These are phyloP conservation scores for Aspidoscelis tigris DNA, from an alignment of 2,113 vertebrate species.

Conservation along the genomic window DNA sequence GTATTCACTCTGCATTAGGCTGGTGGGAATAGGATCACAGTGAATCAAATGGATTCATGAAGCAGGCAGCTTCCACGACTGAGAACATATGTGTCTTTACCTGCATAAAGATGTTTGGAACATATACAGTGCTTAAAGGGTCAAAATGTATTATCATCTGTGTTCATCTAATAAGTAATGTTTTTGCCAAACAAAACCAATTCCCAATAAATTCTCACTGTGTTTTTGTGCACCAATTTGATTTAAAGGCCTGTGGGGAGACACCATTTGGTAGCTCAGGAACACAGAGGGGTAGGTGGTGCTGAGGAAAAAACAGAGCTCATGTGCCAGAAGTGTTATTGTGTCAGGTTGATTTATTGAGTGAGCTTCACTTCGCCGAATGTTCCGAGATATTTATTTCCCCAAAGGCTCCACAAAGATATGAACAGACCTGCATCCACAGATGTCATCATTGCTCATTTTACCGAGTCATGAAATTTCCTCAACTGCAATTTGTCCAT, in stretches of 20 bases:
- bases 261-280: slow-evolving; percentile 98
- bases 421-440: slow-evolving; percentile 99
- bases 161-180: slow-evolving; percentile 95
- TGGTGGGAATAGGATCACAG: not conserved
- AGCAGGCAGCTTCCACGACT: slow-evolving; percentile 18
- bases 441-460: slow-evolving; percentile 99
- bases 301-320: slow-evolving; percentile 85
- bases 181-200: slow-evolving; percentile 99
- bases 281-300: slow-evolving; percentile 96
- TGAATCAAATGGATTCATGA: no score
- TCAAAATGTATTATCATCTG: slow-evolving; percentile 93
- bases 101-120: slow-evolving; percentile 70
- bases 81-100: slow-evolving; percentile 38
- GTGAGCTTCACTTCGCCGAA: slow-evolving; percentile 99
- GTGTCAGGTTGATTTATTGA: slow-evolving; percentile 99
- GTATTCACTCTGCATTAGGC: not conserved
- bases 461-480: slow-evolving; percentile 99
- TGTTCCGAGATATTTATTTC: slow-evolving; percentile 99
- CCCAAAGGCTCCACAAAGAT: slow-evolving; percentile 99
- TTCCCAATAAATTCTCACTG: slow-evolving; percentile 99
- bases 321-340: slow-evolving; percentile 99
- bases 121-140: slow-evolving; percentile 78
- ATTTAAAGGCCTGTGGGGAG: slow-evolving; percentile 99
- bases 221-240: slow-evolving; percentile 98
- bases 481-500: slow-evolving; percentile 88